Percentiles rank a stretch among this genome's conserved stretches.
Evolutionary conservation across 2,888 invertebrate species (phyloP).

Genomic region (Drosophila melanocephala): DNA sequence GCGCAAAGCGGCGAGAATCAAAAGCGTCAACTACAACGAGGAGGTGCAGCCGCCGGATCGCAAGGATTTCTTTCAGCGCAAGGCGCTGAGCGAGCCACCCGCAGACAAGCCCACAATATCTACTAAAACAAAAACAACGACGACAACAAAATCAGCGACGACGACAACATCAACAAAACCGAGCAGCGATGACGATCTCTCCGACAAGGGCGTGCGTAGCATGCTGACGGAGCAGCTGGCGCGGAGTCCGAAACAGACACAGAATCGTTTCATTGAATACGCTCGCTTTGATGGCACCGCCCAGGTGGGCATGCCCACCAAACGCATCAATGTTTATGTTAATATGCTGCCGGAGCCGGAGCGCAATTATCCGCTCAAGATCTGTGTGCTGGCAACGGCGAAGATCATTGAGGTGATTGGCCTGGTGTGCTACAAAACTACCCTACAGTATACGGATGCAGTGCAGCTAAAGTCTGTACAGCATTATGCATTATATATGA

Average conservation of each 20-base stretch:
- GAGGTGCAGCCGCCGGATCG: slow-evolving; percentile 75
- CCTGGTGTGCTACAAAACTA: slow-evolving; percentile 94
- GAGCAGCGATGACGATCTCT: slow-evolving; percentile 53
- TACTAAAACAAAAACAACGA: not conserved
- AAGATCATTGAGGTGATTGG: slow-evolving; percentile 96
- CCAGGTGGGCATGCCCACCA: slow-evolving; percentile 91
- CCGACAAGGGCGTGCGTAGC: slow-evolving; percentile 86
- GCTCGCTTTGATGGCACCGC: slow-evolving; percentile 96
- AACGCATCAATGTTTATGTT: slow-evolving; percentile 95
- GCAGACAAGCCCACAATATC: slow-evolving; percentile 33
- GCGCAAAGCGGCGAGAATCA: slow-evolving; percentile 91
- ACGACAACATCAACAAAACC: not conserved
- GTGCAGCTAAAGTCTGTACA: slow-evolving; percentile 88
- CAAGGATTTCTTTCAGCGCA: slow-evolving; percentile 77
- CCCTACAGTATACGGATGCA: slow-evolving; percentile 88
- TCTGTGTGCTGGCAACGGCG: slow-evolving; percentile 93
- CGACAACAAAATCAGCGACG: not conserved
- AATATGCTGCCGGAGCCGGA: slow-evolving; percentile 94
- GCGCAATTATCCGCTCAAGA: slow-evolving; percentile 93
- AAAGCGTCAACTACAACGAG: slow-evolving; percentile 85
- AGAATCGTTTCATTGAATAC: slow-evolving; percentile 95
- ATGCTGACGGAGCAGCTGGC: slow-evolving; percentile 91
- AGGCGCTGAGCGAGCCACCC: slow-evolving; percentile 43
- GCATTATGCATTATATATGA: slow-evolving; percentile 95
- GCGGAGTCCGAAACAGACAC: slow-evolving; percentile 91